These are phyloP conservation scores for Cyprinella venusta DNA, from an alignment of 2,797 vertebrate species.

Conservation along the genomic window DNA sequence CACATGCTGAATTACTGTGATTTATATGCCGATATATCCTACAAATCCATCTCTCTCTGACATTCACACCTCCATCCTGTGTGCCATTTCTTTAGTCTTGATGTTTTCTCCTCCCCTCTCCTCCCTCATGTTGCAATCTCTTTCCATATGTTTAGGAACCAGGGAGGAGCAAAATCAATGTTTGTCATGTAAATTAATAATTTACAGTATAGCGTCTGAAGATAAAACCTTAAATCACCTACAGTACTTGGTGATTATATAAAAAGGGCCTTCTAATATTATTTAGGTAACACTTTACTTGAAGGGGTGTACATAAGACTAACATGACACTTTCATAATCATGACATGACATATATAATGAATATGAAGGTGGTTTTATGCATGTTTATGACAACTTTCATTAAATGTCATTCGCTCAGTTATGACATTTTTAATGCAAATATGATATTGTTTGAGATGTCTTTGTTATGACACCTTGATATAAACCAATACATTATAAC, in stretches of 20 bases:
- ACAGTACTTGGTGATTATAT: not conserved
- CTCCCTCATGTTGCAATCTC: not conserved
- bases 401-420: too few species aligned
- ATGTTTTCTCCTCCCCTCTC: not conserved
- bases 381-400: too few species aligned
- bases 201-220: not conserved
- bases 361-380: too few species aligned
- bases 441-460: too few species aligned
- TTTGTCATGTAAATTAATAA: not conserved
- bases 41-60: conserved; percentile 5
- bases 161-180: not conserved
- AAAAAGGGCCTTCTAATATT: too few species aligned
- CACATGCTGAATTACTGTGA: conserved; percentile 32
- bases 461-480: too few species aligned
- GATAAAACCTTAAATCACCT: not conserved
- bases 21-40: conserved; percentile 1
- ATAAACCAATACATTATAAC: too few species aligned
- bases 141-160: not conserved
- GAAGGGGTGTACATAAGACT: too few species aligned
- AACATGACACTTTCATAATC: too few species aligned
- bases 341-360: too few species aligned
- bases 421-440: too few species aligned
- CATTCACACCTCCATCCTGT: not conserved
- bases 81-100: not conserved
- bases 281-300: not conserved